Evolutionary conservation across 2,113 vertebrate genomes (phyloP), one percentile per base, ranked within the genome.

Genomic region (Hippocampus comes): DNA sequence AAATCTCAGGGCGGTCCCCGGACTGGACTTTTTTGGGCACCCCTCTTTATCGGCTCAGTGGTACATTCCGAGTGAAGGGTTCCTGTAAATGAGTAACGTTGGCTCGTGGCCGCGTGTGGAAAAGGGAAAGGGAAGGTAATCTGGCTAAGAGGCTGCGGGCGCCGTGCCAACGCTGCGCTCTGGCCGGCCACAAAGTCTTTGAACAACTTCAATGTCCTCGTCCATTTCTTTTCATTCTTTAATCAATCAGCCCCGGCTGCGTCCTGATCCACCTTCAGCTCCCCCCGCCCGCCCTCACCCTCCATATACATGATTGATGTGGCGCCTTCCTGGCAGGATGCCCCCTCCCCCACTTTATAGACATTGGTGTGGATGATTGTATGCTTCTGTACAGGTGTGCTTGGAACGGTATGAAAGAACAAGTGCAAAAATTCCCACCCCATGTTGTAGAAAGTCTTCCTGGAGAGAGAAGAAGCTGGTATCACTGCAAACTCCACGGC

Each of bases 51-150:
- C 9, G n/a, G 53, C 9, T 23, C 53, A 55, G 10, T 55, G 53
- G 21, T 56, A n/a, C 53, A 56, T 10, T 8, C 53, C 53, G 5
- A 20, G 18, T 18, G 15, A 81, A 80, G 73, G 76, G 61, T 84
- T 87, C 74, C 74, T 67, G 73, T 80, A 78, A 86, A 76, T 49
- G 72, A 76, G 15, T 14, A 64, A 70, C 64, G 66, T 82, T 70
- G 23, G 68, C 76, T 55, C 66, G 70, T 38, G 78, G 25, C 25
- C 25, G n/a, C n/a, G n/a, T 46, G 12, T 55, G 67, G 77, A 82
- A 84, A 86, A 85, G 80, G 82, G 87, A 85, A 87, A 86, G 80
- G 81, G 86, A 89, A 86, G 83, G 82, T 79, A 86, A 89, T 89
- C 86, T 84, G 65, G 78, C 85, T 88, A 86, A 89, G 76, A 85